A percentile compares a stretch with the other conserved stretches of the same genome.
Evolutionary conservation across 2,888 invertebrate species (phyloP).

Genomic region (Epistrophella euchroma): DNA sequence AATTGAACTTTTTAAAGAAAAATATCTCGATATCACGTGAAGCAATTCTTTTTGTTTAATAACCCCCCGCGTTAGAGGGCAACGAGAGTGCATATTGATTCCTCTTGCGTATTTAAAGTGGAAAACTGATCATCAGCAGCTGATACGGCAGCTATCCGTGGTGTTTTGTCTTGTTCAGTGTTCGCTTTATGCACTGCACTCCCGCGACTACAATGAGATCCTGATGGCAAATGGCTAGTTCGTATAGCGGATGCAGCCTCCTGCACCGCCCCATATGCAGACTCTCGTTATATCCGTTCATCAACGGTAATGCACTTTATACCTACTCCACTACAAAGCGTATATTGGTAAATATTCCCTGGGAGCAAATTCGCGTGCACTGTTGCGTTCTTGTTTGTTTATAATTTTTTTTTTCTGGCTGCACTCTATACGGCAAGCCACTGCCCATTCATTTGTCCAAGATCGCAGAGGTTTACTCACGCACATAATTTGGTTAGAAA

Average conservation of each 20-base stretch:
- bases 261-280: slow-evolving; percentile 9
- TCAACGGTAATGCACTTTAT: slow-evolving; percentile 66
- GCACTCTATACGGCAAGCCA: slow-evolving; percentile 9
- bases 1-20: slow-evolving; percentile 20
- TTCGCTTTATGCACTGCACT: slow-evolving; percentile 10
- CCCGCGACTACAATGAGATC: slow-evolving; percentile 65
- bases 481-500: slow-evolving; percentile 51
- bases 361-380: slow-evolving; percentile 70
- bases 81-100: slow-evolving; percentile 55
- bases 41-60: slow-evolving; percentile 63
- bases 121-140: slow-evolving; percentile 73
- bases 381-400: slow-evolving; percentile 56
- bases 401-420: slow-evolving; percentile 5
- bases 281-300: slow-evolving; percentile 57
- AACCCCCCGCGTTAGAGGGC: slow-evolving; percentile 44
- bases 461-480: slow-evolving; percentile 60
- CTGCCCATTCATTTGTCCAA: slow-evolving; percentile 72
- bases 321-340: not conserved
- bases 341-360: slow-evolving; percentile 30
- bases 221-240: slow-evolving; percentile 37
- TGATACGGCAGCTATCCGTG: slow-evolving; percentile 68
- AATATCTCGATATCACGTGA: slow-evolving; percentile 51
- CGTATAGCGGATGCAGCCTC: slow-evolving; percentile 24
- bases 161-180: slow-evolving; percentile 38
- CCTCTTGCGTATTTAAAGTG: slow-evolving; percentile 73